Evolutionary conservation across 2,113 vertebrate species (phyloP).

Genomic region (Lota lota): DNA sequence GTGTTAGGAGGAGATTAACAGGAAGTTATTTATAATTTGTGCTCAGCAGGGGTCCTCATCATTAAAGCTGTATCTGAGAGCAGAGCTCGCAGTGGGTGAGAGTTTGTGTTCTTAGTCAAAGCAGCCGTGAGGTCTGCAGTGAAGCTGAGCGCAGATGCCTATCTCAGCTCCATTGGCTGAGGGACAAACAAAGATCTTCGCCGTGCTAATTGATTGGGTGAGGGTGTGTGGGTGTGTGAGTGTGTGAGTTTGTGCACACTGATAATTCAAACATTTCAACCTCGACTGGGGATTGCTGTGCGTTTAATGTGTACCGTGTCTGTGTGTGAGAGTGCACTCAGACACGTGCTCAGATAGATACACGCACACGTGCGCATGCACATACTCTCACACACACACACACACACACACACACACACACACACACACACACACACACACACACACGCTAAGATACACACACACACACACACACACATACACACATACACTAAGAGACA

Average conservation of each 20-base stretch:
- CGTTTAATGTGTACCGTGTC: neutral
- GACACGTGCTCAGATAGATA: neutral
- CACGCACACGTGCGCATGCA: constrained; percentile 1
- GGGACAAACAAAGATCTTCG: neutral
- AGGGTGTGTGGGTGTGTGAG: constrained; percentile 8
- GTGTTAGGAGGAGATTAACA: neutral
- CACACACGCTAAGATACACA: neutral
- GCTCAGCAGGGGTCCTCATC: neutral
- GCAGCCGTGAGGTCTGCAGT: neutral
- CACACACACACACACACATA: neutral
- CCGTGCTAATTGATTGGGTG: neutral
- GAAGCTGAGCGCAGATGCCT: neutral
- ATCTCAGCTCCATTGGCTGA: neutral
- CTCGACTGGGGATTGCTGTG: too few species aligned
- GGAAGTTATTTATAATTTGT: constrained; percentile 2
- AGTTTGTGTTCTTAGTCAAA: neutral
- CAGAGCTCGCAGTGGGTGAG: neutral
- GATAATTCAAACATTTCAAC: too few species aligned
- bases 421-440: neutral
- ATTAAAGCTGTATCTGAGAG: neutral
- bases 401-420: constrained; percentile 4
- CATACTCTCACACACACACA: neutral
- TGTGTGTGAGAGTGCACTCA: neutral
- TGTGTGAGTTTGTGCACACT: too few species aligned
- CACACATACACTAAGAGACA: neutral